A percentile compares a stretch with the other conserved stretches of the same genome.
Conservation (phyloP, 2,888 invertebrate genomes). For the Helleia helle region DNA sequence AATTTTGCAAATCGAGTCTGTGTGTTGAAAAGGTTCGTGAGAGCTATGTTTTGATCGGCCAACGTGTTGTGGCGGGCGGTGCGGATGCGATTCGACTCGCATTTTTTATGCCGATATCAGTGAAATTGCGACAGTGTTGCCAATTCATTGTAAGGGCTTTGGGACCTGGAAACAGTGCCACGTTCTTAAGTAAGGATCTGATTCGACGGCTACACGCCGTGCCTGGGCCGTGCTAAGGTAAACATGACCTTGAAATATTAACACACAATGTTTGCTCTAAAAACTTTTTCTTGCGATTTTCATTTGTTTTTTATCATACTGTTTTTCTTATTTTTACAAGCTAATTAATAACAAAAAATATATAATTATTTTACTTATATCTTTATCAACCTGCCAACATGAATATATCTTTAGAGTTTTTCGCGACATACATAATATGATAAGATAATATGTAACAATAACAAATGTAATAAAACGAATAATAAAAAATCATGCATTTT, state of each 20-base stretch:
- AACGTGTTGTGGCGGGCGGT: conserved; percentile 61
- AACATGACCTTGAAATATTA: conserved; percentile 33
- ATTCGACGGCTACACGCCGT: conserved; percentile 31
- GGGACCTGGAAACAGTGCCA: conserved; percentile 26
- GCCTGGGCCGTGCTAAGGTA: conserved; percentile 57
- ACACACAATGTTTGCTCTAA: neutral
- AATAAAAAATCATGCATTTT: no score
- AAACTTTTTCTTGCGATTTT: no score
- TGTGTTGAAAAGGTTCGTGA: conserved; percentile 68
- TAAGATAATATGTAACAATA: no score
- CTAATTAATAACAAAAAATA: no score
- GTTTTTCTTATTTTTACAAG: no score
- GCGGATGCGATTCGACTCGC: conserved; percentile 45
- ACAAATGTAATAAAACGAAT: no score
- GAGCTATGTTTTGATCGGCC: conserved; percentile 65
- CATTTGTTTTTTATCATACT: no score
- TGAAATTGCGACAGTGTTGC: conserved; percentile 40
- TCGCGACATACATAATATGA: no score
- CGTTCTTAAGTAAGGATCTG: conserved; percentile 26
- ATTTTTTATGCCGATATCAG: conserved; percentile 39
- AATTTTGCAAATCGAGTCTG: conserved; percentile 69
- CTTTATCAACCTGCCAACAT: no score
- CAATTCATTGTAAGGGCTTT: conserved; percentile 24
- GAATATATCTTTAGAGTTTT: no score
- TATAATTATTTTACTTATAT: no score